phyloP scores from a whole-genome alignment of 2,113 vertebrate genomes.

The Piliocolobus tephrosceles region DNA sequence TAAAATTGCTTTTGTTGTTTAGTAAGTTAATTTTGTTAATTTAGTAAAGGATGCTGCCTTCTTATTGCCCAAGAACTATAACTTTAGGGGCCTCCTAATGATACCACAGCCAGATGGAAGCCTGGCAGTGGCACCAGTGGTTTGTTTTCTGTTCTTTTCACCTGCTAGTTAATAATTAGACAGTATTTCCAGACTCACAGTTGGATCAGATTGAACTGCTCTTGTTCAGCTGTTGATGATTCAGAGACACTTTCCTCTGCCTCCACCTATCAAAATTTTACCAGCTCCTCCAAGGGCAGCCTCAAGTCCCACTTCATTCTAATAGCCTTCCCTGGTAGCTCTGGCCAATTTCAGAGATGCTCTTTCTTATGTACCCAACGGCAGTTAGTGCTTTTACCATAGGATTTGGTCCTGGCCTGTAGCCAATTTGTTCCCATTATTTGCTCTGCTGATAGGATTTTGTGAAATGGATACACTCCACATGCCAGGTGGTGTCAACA shows the following conservation, averaged over 20 bases:
- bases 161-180: constrained; percentile 65
- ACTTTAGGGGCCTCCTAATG: background rate
- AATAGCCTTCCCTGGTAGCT: background rate
- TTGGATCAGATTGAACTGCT: constrained; percentile 24
- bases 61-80: background rate
- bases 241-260: background rate
- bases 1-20: background rate
- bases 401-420: background rate
- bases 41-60: background rate
- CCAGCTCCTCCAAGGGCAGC: background rate
- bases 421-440: background rate
- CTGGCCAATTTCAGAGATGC: background rate
- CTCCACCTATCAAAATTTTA: background rate
- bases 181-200: background rate
- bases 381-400: background rate
- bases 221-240: constrained; percentile 46
- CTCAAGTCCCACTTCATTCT: background rate
- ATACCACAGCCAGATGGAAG: background rate
- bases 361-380: background rate
- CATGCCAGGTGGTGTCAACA: background rate
- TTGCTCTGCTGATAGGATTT: constrained; percentile 30
- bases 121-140: background rate
- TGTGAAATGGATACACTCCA: background rate
- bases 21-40: constrained; percentile 3
- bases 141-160: constrained; percentile 7